Conservation (phyloP, 2,113 vertebrate genomes). For the Hypanus sabinus region DNA sequence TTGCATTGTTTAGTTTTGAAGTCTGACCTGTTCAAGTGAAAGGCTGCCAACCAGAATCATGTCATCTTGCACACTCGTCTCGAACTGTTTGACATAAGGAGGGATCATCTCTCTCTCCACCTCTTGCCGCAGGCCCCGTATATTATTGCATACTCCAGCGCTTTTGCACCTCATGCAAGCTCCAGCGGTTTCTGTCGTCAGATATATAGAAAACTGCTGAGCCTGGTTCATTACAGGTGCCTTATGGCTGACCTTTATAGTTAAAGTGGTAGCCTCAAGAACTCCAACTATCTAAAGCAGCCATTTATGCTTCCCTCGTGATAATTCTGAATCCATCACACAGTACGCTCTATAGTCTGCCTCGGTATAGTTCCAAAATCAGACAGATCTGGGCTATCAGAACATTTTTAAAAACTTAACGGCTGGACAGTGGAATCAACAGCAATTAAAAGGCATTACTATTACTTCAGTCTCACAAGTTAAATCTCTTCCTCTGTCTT, state of each 20-base stretch:
- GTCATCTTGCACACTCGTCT: conserved; percentile 67
- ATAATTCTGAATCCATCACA: not conserved
- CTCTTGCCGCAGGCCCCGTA: conserved; percentile 48
- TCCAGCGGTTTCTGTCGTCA: conserved; percentile 33
- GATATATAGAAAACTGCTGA: not conserved
- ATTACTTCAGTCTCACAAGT: too few relatives aligned
- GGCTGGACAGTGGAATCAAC: not conserved
- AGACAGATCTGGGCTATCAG: not conserved
- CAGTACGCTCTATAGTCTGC: not conserved
- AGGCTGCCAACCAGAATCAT: conserved; percentile 74
- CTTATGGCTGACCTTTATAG: conserved; percentile 10
- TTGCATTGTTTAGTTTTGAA: conserved; percentile 64
- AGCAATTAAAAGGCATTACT: not conserved
- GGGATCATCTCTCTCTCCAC: conserved; percentile 60
- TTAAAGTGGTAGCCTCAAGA: not conserved
- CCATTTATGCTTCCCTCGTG: not conserved
- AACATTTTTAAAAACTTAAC: too few relatives aligned
- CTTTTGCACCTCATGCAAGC: not conserved
- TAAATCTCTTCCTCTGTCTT: not conserved
- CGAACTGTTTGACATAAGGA: conserved; percentile 65
- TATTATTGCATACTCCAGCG: conserved; percentile 6
- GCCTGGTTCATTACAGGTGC: not conserved
- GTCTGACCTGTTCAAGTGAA: conserved; percentile 79
- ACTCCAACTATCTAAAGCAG: not conserved
- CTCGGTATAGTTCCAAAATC: not conserved